These are phyloP conservation scores for Thermophis baileyi DNA, from an alignment of 2,113 vertebrate species.

Conservation along the genomic window DNA sequence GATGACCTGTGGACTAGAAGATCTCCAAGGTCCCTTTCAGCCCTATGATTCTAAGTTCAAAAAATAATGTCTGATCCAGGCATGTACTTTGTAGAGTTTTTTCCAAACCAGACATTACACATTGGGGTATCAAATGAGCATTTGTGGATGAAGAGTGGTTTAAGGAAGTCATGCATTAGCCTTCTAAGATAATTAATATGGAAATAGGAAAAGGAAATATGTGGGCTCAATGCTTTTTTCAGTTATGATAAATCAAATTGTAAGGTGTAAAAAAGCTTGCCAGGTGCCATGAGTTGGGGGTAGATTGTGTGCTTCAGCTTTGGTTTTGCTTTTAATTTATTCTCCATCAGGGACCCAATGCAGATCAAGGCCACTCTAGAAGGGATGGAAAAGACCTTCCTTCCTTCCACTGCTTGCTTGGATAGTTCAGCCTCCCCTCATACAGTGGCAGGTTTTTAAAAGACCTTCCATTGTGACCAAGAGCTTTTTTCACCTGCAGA, in stretches of 20 bases:
- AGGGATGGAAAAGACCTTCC: background rate
- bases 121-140: background rate
- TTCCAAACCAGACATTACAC: background rate
- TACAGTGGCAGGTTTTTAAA: background rate
- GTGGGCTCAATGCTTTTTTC: background rate
- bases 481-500: background rate
- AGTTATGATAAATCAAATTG: constrained; percentile 4
- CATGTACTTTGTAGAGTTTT: background rate
- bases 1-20: too few relatives aligned
- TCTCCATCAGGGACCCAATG: background rate
- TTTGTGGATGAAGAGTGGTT: background rate
- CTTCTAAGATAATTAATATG: background rate
- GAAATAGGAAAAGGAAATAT: too few relatives aligned
- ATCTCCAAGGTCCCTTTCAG: too few relatives aligned
- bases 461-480: background rate
- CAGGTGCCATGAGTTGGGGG: background rate
- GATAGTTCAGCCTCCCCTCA: background rate
- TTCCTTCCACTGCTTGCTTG: background rate
- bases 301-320: background rate
- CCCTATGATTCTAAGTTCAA: too few relatives aligned
- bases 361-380: background rate
- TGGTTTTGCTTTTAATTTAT: background rate
- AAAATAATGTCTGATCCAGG: background rate
- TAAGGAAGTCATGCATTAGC: background rate
- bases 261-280: background rate